A percentile compares a stretch with the other conserved stretches of the same genome.
These are phyloP conservation scores for Parazoanthus atlanticus DNA, from an alignment of 92 coral and sea anemone genomes.

Conservation along the genomic window DNA sequence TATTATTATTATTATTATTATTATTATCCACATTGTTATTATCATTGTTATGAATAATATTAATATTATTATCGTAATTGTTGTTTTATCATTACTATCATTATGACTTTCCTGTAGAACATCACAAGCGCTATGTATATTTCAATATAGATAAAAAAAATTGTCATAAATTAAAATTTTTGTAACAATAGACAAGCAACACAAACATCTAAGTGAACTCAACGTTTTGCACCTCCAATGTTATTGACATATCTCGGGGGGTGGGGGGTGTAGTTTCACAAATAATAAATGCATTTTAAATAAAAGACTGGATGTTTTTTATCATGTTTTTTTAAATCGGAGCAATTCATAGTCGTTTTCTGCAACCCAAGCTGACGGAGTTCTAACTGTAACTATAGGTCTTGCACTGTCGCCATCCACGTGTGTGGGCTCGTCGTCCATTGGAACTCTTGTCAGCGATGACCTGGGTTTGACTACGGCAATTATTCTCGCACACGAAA, in stretches of 20 bases:
- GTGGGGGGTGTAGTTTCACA: neutral
- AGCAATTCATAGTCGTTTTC: neutral
- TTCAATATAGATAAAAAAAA: too few relatives aligned
- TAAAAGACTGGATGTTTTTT: too few relatives aligned
- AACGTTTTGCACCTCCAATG: neutral
- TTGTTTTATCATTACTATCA: neutral
- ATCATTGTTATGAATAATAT: neutral
- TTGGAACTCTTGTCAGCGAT: conserved; percentile 34
- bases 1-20: neutral
- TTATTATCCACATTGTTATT: neutral
- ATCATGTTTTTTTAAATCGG: neutral
- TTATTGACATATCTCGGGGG: neutral
- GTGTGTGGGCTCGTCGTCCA: conserved; percentile 45
- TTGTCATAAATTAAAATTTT: too few relatives aligned
- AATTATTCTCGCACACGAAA: conserved; percentile 71
- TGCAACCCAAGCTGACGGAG: neutral
- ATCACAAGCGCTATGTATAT: neutral
- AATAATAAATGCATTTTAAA: too few relatives aligned
- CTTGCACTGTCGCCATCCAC: conserved; percentile 53
- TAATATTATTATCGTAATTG: neutral
- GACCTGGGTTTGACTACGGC: conserved; percentile 73
- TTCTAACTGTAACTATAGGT: neutral
- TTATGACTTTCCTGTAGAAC: neutral
- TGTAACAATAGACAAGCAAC: neutral
- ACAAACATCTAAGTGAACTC: neutral